Conservation (phyloP, 2,797 vertebrate genomes). For the Cynodonichthys magdalenae region DNA sequence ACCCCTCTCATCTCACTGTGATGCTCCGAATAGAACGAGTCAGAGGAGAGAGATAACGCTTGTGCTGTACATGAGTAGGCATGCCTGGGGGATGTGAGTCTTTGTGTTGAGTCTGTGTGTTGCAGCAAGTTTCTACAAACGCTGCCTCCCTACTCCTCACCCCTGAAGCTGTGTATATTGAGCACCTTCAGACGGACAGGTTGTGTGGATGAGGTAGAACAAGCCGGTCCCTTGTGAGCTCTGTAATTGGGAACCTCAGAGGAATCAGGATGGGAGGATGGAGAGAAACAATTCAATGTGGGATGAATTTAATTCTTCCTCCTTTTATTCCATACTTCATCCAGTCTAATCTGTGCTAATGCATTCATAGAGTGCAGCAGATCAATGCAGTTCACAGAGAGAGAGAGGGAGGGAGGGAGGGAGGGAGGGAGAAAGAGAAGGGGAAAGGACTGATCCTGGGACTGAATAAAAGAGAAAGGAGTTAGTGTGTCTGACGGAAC, state of each 20-base stretch:
- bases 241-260: conserved; percentile 69
- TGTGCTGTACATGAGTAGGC: conserved; percentile 49
- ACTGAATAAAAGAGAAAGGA: conserved; percentile 15
- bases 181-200: conserved; percentile 36
- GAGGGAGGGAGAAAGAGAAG: conserved; percentile 3
- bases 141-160: conserved; percentile 6
- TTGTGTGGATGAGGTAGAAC: conserved; percentile 48
- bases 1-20: conserved; percentile 55
- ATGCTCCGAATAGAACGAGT: conserved; percentile 32
- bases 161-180: conserved; percentile 20
- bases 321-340: conserved; percentile 53
- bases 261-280: conserved; percentile 25
- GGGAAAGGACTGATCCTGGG: background rate
- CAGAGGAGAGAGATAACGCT: conserved; percentile 31
- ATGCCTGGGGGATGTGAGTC: conserved; percentile 20
- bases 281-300: conserved; percentile 49
- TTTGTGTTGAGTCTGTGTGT: conserved; percentile 7
- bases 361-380: conserved; percentile 50
- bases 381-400: conserved; percentile 63
- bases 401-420: conserved; percentile 11
- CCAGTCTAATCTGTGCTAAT: conserved; percentile 72
- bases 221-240: conserved; percentile 26
- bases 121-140: conserved; percentile 37
- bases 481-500: background rate
- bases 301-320: conserved; percentile 68